These are phyloP conservation scores for Hippocampus abdominalis DNA, from an alignment of 2,113 vertebrate genomes.

Conservation along the genomic window DNA sequence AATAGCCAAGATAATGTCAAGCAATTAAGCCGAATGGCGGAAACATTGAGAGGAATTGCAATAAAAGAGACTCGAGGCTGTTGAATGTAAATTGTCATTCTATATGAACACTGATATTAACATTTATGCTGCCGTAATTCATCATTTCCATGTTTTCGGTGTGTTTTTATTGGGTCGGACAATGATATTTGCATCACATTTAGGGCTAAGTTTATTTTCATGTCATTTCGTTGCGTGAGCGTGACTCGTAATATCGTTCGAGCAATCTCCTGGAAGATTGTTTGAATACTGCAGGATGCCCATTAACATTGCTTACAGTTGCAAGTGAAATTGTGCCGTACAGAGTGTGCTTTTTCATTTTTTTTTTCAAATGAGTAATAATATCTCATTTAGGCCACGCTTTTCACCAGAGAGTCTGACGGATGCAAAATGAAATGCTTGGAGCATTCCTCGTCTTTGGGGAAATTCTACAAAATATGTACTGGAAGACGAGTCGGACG, in stretches of 20 bases:
- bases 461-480: conserved; percentile 23
- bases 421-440: conserved; percentile 38
- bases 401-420: conserved; percentile 16
- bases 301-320: conserved; percentile 15
- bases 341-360: conserved; percentile 33
- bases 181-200: neutral
- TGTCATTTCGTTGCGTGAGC: conserved; percentile 1
- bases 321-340: neutral
- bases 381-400: conserved; percentile 31
- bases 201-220: neutral
- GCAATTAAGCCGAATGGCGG: conserved; percentile 3
- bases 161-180: conserved; percentile 8
- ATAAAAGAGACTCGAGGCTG: neutral
- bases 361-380: conserved; percentile 23
- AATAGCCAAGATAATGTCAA: conserved; percentile 3
- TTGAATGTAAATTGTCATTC: neutral
- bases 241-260: neutral
- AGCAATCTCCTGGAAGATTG: conserved; percentile 10
- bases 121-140: neutral
- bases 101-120: too few species aligned
- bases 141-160: neutral
- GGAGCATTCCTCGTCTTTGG: conserved; percentile 24
- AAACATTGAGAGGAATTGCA: neutral
- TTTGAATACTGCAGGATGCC: conserved; percentile 7
- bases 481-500: neutral